phyloP scores from a whole-genome alignment of 2,888 invertebrate genomes.

The Dryomyza anilis region DNA sequence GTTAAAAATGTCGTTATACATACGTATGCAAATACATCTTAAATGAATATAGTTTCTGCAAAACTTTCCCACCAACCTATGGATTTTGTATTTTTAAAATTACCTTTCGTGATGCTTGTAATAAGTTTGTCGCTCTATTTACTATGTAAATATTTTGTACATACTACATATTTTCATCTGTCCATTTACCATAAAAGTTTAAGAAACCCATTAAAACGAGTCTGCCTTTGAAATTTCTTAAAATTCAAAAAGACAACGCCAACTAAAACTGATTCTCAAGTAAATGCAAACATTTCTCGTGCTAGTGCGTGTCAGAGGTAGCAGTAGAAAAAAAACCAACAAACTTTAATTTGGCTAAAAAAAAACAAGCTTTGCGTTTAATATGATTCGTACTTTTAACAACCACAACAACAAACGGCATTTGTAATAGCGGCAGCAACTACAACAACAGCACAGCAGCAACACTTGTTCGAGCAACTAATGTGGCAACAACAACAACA shows the following conservation, averaged over 20 bases:
- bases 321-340: slow-evolving; percentile 1
- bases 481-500: not conserved
- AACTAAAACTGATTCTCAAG: not conserved
- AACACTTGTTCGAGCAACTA: slow-evolving; percentile 18
- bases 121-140: too few species aligned
- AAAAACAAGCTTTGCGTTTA: slow-evolving; percentile 1
- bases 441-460: slow-evolving; percentile 3
- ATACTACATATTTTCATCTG: too few species aligned
- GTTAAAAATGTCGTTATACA: too few species aligned
- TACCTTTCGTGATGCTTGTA: too few species aligned
- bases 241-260: slow-evolving; percentile 7
- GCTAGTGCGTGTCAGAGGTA: not conserved
- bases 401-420: slow-evolving; percentile 4
- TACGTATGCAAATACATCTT: too few species aligned
- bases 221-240: slow-evolving; percentile 23
- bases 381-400: slow-evolving; percentile 9
- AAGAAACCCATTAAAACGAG: slow-evolving; percentile 26
- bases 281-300: slow-evolving; percentile 1
- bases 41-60: too few species aligned
- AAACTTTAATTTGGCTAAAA: not conserved
- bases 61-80: too few species aligned
- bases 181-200: slow-evolving; percentile 26
- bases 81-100: too few species aligned
- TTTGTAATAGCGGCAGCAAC: slow-evolving; percentile 17
- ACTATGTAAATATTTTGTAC: too few species aligned